These are phyloP conservation scores for Arremon aurantiirostris DNA, from an alignment of 2,797 vertebrate species.

Conservation along the genomic window DNA sequence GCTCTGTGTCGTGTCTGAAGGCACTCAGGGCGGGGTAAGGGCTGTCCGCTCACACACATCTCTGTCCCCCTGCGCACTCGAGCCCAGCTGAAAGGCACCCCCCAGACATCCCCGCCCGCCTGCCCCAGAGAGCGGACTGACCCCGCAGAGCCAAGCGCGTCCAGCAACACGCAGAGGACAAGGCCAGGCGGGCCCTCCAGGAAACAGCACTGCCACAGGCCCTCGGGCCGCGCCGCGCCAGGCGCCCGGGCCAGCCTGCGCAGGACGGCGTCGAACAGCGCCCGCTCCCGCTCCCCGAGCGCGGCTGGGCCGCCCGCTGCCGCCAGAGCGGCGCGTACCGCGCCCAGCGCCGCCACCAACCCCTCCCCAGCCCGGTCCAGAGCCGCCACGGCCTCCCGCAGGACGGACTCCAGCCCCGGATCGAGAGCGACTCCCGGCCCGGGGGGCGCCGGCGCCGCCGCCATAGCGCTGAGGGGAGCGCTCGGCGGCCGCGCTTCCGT, in stretches of 20 bases:
- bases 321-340: not conserved
- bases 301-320: not conserved
- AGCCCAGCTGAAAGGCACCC: too few relatives aligned
- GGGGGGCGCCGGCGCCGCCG: not conserved
- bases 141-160: not conserved
- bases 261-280: not conserved
- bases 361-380: not conserved
- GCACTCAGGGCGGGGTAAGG: not conserved
- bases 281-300: not conserved
- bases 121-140: not conserved
- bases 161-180: not conserved
- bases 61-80: too few relatives aligned
- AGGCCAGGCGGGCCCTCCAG: not conserved
- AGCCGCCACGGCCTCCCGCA: not conserved
- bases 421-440: not conserved
- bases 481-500: rapidly evolving
- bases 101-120: not conserved
- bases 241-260: not conserved
- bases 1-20: rapidly evolving
- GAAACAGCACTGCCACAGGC: not conserved
- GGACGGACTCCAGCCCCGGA: not conserved
- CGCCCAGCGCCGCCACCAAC: not conserved
- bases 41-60: rapidly evolving
- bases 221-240: not conserved
- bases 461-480: rapidly evolving